Evolutionary conservation across 2,888 invertebrate genomes (phyloP).

Genomic region (Rotaria macrura): DNA sequence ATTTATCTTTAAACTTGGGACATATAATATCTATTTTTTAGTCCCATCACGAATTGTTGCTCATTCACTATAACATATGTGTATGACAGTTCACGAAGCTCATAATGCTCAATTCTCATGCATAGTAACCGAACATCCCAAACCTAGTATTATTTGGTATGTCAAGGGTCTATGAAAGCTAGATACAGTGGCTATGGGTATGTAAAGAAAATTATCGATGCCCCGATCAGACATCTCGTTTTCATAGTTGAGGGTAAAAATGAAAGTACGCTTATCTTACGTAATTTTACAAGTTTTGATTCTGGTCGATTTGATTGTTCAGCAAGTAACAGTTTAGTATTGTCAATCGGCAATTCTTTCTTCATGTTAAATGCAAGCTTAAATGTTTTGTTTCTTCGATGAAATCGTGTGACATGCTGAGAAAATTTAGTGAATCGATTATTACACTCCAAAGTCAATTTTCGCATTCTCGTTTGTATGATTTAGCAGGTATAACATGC

Average conservation of each 20-base stretch:
- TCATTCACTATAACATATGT: not conserved
- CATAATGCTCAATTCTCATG: not conserved
- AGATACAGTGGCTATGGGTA: not conserved
- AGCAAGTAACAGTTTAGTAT: not conserved
- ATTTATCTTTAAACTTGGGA: not conserved
- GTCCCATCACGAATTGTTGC: not conserved
- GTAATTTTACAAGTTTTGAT: not conserved
- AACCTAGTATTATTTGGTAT: not conserved
- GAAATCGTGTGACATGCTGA: not conserved
- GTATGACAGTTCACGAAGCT: not conserved
- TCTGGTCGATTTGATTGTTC: slow-evolving; percentile 4
- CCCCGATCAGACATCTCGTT: not conserved
- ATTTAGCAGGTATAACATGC: not conserved
- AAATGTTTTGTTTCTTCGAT: not conserved
- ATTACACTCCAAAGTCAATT: not conserved
- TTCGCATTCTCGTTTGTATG: not conserved
- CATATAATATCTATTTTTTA: not conserved
- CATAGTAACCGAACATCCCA: not conserved
- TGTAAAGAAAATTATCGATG: not conserved
- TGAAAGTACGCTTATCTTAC: slow-evolving; percentile 12
- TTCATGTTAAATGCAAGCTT: not conserved
- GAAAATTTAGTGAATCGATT: not conserved
- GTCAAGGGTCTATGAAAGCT: not conserved
- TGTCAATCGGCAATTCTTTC: slow-evolving; percentile 6
- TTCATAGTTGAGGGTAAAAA: not conserved